Percentiles rank a stretch among this genome's conserved stretches.
Evolutionary conservation across 1,140 invertebrate species (phyloP).

Genomic region (Drosophila novamexicana): DNA sequence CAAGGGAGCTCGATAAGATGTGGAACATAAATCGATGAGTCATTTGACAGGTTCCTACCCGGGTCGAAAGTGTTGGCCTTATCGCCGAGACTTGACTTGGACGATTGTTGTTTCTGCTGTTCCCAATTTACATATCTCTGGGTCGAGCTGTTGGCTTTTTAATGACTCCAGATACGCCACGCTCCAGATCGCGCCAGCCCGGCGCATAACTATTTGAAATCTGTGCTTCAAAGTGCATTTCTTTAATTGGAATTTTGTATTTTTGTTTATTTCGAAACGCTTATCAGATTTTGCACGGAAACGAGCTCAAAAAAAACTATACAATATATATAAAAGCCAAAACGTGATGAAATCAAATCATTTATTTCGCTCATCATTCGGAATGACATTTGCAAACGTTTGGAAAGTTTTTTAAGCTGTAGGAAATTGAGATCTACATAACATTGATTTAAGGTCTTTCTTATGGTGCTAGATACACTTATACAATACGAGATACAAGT

Average conservation of each 20-base stretch:
- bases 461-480: background rate
- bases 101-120: constrained; percentile 21
- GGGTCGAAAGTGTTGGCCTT: constrained; percentile 9
- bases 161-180: constrained; percentile 7
- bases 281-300: constrained; percentile 31
- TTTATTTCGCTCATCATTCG: constrained; percentile 25
- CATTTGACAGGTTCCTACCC: constrained; percentile 42
- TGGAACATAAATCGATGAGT: constrained; percentile 49
- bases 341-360: constrained; percentile 39
- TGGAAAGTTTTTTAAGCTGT: constrained; percentile 11
- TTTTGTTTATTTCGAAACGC: background rate
- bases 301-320: constrained; percentile 1
- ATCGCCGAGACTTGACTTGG: background rate
- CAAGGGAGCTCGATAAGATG: constrained; percentile 26
- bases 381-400: constrained; percentile 15
- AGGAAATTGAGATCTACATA: background rate
- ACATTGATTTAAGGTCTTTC: no score
- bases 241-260: constrained; percentile 22
- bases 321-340: background rate
- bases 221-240: constrained; percentile 23
- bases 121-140: constrained; percentile 30
- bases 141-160: constrained; percentile 7
- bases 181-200: background rate
- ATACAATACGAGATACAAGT: no score
- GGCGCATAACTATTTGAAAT: constrained; percentile 15